These are phyloP conservation scores for Lutraria rhynchaena DNA, from an alignment of 1,140 invertebrate species.

Conservation along the genomic window DNA sequence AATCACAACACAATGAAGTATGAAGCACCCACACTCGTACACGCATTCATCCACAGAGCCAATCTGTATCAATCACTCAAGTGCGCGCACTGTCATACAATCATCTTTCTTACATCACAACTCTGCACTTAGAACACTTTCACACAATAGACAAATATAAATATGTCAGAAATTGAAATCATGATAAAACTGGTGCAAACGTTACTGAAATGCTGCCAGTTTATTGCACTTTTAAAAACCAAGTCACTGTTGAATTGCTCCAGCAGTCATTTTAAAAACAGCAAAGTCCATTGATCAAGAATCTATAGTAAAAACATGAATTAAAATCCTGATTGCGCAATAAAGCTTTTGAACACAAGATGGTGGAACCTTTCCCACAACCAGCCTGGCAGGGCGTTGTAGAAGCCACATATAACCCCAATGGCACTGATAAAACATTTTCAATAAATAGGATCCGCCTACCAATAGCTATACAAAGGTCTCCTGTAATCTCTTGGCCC, in stretches of 20 bases:
- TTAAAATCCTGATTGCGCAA: conserved; percentile 41
- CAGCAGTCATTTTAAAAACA: neutral
- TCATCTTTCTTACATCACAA: neutral
- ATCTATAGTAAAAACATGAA: neutral
- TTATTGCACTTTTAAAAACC: conserved; percentile 40
- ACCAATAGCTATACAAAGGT: conserved; percentile 21
- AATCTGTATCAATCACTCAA: neutral
- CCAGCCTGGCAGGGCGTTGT: neutral
- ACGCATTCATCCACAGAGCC: neutral
- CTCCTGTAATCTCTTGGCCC: neutral
- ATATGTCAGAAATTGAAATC: neutral
- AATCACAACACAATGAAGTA: neutral
- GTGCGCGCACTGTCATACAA: neutral
- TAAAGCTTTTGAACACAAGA: conserved; percentile 40
- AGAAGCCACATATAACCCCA: neutral
- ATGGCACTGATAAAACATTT: conserved; percentile 1
- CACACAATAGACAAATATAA: neutral
- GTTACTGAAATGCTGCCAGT: conserved; percentile 8
- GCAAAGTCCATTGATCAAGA: neutral
- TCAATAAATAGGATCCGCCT: conserved; percentile 24
- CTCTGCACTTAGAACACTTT: neutral
- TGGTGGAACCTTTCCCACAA: conserved; percentile 20
- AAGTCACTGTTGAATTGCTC: neutral
- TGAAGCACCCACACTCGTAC: neutral
- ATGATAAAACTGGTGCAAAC: conserved; percentile 19